These are phyloP conservation scores for Corythornis vintsioides DNA, from an alignment of 2,113 vertebrate genomes.

Conservation along the genomic window DNA sequence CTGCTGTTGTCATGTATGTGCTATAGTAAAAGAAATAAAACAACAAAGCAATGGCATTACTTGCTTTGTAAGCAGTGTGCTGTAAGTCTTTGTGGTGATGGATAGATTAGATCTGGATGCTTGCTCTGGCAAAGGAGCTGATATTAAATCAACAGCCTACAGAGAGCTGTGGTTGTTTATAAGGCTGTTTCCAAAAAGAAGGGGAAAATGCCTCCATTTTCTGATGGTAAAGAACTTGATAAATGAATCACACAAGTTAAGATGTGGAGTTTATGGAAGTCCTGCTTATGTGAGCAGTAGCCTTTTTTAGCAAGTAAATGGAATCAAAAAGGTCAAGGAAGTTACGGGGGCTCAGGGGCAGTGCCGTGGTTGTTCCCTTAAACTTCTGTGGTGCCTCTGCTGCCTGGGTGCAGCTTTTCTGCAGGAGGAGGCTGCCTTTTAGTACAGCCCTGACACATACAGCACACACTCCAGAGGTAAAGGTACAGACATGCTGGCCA, in stretches of 20 bases:
- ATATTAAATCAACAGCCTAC: neutral
- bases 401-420: neutral
- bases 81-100: neutral
- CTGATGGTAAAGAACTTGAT: neutral
- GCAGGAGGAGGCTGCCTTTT: too few relatives aligned
- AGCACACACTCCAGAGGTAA: neutral
- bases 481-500: neutral
- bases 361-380: rapidly evolving
- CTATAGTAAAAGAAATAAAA: neutral
- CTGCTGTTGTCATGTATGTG: neutral
- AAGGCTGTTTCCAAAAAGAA: neutral
- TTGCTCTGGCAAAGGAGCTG: neutral
- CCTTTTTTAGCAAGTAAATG: neutral
- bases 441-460: too few relatives aligned
- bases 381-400: neutral
- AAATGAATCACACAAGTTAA: neutral
- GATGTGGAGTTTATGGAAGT: neutral
- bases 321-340: neutral
- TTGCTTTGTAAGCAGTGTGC: neutral
- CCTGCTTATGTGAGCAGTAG: neutral
- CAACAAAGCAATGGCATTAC: neutral
- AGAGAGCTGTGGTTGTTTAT: neutral
- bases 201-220: neutral
- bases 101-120: neutral
- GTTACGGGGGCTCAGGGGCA: rapidly evolving